Evolutionary conservation across 2,888 invertebrate species (phyloP), one percentile per base, ranked within the genome.

Genomic region (Ichneumoninae sp.): DNA sequence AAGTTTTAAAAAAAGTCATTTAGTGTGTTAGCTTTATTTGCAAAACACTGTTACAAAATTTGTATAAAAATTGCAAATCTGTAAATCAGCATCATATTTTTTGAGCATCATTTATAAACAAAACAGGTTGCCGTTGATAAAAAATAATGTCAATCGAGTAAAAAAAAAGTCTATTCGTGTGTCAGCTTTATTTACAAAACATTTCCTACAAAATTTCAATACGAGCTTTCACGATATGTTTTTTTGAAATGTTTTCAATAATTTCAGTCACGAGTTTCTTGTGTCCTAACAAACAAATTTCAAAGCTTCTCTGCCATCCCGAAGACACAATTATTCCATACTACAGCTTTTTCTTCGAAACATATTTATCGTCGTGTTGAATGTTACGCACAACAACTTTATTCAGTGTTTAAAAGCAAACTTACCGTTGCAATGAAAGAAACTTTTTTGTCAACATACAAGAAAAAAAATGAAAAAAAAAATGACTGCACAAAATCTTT

Each of bases 361-460:
- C 57, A 57, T 57, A 19, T 63, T 30, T 63, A 63, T 63, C 60
- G 60, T 30, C 60, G 6, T 63, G 26, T 63, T 63, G 30, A n/a
- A 30, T 63, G 60, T 63, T 30, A 63, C 60, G 30, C 60, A 33
- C 30, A 63, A 63, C 5, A 63, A 10, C n/a, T 16, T 33, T 33
- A n/a, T 63, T 63, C 33, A 30, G 4, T 63, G 60, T 63, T 63
- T 4, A 16, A 30, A 63, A 63, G 40, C 16, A 16, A 33, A 63
- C 30, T 63, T 57, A 26, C n/a, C n/a, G 16, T 16, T 33, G 33
- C 60, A 33, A 63, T 63, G 6, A 63, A 33, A 63, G 60, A 33
- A 16, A n/a, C 30, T n/a, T 13, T 6, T 63, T 30, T 63, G 0
- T 33, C 16, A 63, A 13, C 22, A 13, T 57, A 40, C 8, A 40